Evolutionary conservation across 2,888 invertebrate genomes (phyloP).

Genomic region (Agrypnus murinus): DNA sequence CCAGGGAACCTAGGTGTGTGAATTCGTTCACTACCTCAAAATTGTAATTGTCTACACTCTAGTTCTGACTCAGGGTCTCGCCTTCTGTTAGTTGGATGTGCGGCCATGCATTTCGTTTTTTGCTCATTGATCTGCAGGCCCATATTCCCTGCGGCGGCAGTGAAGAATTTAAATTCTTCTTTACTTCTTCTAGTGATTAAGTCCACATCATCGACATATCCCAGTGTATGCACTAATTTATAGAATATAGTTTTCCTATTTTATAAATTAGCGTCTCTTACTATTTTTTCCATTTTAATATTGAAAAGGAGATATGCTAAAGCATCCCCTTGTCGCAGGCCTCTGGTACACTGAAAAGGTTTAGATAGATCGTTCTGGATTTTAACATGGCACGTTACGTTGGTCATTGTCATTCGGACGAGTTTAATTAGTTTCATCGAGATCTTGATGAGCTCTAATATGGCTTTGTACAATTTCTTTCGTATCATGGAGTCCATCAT

Average conservation of each 20-base stretch:
- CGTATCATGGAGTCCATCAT: no score
- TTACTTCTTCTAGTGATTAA: conserved; percentile 1
- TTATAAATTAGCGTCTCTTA: no score
- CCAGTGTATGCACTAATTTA: conserved; percentile 11
- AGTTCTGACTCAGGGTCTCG: no score
- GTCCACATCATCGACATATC: conserved; percentile 1
- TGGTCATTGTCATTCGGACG: conserved; percentile 8
- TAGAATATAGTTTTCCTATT: background rate
- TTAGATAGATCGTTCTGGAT: background rate
- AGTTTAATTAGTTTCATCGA: conserved; percentile 6
- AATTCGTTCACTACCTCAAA: no score
- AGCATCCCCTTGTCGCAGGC: background rate
- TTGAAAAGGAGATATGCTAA: background rate
- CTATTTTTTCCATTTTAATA: conserved; percentile 9
- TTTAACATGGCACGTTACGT: no score
- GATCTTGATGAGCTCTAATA: background rate
- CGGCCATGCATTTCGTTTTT: no score
- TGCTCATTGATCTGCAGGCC: no score
- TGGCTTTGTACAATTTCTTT: no score
- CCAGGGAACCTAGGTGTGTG: no score
- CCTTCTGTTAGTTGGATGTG: no score
- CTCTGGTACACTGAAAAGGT: conserved; percentile 11
- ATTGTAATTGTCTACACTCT: no score
- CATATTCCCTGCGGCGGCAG: no score
- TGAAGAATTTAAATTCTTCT: background rate